Conservation (phyloP, 2,797 vertebrate species). For the Sebastes reedi region DNA sequence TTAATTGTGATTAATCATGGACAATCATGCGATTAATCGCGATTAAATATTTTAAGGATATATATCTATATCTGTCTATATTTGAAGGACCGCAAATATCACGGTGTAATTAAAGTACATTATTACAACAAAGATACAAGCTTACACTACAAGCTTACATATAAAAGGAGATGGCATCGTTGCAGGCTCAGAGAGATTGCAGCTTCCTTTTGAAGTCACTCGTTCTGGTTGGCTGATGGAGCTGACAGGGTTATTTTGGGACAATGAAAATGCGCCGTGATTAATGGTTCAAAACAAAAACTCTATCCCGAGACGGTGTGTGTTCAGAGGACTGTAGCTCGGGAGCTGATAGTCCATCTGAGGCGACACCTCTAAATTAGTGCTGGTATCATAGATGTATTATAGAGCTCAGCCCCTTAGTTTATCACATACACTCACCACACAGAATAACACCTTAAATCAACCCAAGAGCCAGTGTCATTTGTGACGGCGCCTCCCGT, state of each 20-base stretch:
- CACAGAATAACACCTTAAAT: slow-evolving; percentile 78
- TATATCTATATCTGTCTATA: background rate
- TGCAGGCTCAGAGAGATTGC: slow-evolving; percentile 35
- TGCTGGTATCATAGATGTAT: slow-evolving; percentile 70
- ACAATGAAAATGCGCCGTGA: slow-evolving; percentile 68
- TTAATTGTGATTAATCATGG: too few relatives aligned
- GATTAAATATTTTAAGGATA: too few relatives aligned
- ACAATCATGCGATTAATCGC: too few relatives aligned
- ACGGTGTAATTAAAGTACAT: slow-evolving; percentile 7
- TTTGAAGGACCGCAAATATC: slow-evolving; percentile 3
- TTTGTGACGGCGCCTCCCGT: slow-evolving; percentile 45
- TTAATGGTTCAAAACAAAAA: slow-evolving; percentile 72
- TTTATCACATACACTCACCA: slow-evolving; percentile 71
- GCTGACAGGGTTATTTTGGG: slow-evolving; percentile 69
- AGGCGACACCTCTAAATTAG: slow-evolving; percentile 65
- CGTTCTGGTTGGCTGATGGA: slow-evolving; percentile 54
- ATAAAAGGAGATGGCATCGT: slow-evolving; percentile 8
- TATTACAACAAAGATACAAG: slow-evolving; percentile 27
- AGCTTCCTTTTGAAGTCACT: slow-evolving; percentile 47
- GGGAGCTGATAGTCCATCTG: slow-evolving; percentile 55
- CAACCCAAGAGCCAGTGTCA: slow-evolving; percentile 68
- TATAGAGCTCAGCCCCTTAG: slow-evolving; percentile 49
- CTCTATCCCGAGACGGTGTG: slow-evolving; percentile 28
- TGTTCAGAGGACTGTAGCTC: slow-evolving; percentile 38
- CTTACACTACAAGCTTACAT: background rate